Evolutionary conservation across 2,113 vertebrate species (phyloP).

Genomic region (Vulpes vulpes): DNA sequence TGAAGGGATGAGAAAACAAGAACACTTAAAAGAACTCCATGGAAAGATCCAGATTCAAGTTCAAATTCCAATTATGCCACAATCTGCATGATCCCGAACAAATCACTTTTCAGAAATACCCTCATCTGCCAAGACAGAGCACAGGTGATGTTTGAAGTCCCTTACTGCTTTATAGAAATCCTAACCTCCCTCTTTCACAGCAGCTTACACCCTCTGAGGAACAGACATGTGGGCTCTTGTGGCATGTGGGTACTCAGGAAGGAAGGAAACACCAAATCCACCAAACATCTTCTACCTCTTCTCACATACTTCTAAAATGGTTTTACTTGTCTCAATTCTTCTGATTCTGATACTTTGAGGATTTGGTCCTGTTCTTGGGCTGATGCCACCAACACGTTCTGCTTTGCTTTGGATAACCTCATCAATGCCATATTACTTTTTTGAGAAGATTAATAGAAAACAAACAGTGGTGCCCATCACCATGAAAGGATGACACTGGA

Average conservation of each 20-base stretch:
- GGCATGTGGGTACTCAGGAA: not conserved
- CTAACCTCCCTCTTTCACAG: not conserved
- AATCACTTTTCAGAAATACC: not conserved
- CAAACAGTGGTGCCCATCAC: not conserved
- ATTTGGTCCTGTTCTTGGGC: not conserved
- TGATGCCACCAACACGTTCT: not conserved
- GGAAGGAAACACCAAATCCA: not conserved
- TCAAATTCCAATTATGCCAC: not conserved
- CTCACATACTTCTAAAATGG: not conserved
- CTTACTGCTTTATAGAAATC: not conserved
- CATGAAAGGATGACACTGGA: not conserved
- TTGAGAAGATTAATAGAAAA: not conserved
- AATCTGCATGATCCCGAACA: not conserved
- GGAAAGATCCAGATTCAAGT: constrained; percentile 21
- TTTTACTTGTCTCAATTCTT: not conserved
- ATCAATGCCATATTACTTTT: not conserved
- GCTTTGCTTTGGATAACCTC: not conserved
- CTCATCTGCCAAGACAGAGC: not conserved
- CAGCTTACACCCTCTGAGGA: not conserved
- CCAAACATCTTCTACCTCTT: no score
- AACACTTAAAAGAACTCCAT: not conserved
- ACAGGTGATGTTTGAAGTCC: not conserved
- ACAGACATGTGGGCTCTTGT: not conserved
- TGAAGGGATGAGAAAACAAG: not conserved
- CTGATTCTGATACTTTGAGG: not conserved